phyloP scores from a whole-genome alignment of 2,797 vertebrate genomes.

The Harpagifer antarcticus region DNA sequence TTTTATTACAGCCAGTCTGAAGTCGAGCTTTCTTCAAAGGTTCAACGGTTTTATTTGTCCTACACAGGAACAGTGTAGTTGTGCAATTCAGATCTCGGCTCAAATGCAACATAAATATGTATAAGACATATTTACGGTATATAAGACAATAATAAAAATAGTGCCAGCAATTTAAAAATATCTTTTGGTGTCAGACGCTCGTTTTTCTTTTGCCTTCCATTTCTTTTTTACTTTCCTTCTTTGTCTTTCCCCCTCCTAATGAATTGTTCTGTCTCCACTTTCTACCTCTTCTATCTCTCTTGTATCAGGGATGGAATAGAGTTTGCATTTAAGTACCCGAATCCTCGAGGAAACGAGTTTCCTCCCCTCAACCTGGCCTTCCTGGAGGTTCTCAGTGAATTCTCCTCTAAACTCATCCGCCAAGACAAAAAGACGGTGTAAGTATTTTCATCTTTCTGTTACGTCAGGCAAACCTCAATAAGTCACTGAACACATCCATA shows the following conservation, averaged over 20 bases:
- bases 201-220: not conserved
- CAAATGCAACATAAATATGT: too few species aligned
- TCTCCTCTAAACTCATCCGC: conserved; percentile 97
- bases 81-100: too few species aligned
- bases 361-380: conserved; percentile 97
- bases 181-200: not conserved
- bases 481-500: not conserved
- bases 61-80: too few species aligned
- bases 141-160: too few species aligned
- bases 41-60: too few species aligned
- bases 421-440: conserved; percentile 99
- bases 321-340: conserved; percentile 99
- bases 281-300: not conserved
- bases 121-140: too few species aligned
- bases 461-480: not conserved
- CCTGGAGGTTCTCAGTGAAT: conserved; percentile 97
- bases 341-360: conserved; percentile 95
- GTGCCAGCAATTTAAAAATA: too few species aligned
- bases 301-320: conserved; percentile 95
- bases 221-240: not conserved
- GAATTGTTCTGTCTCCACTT: not conserved
- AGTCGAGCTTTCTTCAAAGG: too few species aligned
- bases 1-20: too few species aligned
- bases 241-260: not conserved
- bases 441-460: conserved; percentile 67